These are phyloP conservation scores for Megaceryle torquata DNA, from an alignment of 2,113 vertebrate species.

Conservation along the genomic window DNA sequence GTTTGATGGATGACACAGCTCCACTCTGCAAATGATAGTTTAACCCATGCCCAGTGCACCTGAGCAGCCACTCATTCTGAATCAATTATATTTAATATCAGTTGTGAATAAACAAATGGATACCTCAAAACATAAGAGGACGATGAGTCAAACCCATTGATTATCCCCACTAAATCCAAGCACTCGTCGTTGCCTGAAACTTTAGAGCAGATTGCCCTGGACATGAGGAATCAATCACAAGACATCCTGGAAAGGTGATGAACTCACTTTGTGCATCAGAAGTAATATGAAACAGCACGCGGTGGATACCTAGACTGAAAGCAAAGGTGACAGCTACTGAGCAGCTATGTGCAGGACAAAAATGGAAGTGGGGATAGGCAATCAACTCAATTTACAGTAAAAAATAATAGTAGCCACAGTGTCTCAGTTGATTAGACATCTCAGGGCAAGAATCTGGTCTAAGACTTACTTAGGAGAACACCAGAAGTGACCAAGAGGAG, in stretches of 20 bases:
- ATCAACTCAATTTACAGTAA: not conserved
- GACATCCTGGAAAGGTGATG: conserved; percentile 73
- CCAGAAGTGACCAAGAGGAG: conserved; percentile 39
- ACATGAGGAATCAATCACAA: conserved; percentile 75
- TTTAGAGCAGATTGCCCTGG: conserved; percentile 46
- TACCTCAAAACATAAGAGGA: not conserved
- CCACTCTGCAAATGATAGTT: not conserved
- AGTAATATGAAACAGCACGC: conserved; percentile 59
- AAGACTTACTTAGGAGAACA: not conserved
- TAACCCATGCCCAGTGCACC: not conserved
- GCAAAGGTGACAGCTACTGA: conserved; percentile 68
- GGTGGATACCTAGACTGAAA: conserved; percentile 21
- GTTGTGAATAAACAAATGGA: not conserved
- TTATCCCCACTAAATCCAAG: not conserved
- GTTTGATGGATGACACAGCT: not conserved
- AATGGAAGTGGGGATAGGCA: conserved; percentile 18
- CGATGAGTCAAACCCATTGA: not conserved
- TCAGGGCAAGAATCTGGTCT: not conserved
- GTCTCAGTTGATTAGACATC: conserved; percentile 16
- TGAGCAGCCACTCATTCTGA: not conserved
- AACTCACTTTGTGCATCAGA: conserved; percentile 65
- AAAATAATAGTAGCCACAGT: not conserved
- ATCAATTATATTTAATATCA: not conserved
- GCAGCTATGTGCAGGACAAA: conserved; percentile 34
- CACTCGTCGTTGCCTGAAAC: conserved; percentile 23